Evolutionary conservation across 2,888 invertebrate genomes (phyloP).

Genomic region (Schizotus pectinicornis): DNA sequence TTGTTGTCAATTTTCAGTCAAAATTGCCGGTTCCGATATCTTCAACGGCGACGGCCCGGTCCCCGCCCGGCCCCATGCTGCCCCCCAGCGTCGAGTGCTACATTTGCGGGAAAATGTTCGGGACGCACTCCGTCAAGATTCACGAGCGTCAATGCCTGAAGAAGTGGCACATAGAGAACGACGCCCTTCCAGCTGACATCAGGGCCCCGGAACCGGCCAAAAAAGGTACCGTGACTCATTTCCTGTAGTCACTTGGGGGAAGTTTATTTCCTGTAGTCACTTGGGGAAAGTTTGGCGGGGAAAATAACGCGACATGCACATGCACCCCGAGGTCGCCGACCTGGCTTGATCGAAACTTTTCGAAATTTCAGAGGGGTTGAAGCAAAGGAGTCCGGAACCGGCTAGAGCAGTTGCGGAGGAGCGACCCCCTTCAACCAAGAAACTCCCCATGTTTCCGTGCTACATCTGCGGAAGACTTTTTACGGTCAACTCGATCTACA

Average conservation of each 20-base stretch:
- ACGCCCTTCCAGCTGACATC: conserved; percentile 60
- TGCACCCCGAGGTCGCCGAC: neutral
- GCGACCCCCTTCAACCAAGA: conserved; percentile 37
- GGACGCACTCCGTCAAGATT: conserved; percentile 66
- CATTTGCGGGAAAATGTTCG: conserved; percentile 71
- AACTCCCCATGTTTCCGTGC: conserved; percentile 59
- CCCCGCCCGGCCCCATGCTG: conserved; percentile 26
- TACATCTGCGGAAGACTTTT: conserved; percentile 72
- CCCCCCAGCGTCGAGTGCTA: conserved; percentile 62
- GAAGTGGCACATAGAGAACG: conserved; percentile 67
- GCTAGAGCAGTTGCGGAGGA: conserved; percentile 24
- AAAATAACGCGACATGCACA: neutral
- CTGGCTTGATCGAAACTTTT: no score
- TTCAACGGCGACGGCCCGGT: conserved; percentile 11
- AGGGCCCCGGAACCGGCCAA: conserved; percentile 30
- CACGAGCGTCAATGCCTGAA: conserved; percentile 73
- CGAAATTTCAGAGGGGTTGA: no score
- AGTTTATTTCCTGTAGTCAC: no score
- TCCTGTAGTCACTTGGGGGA: no score
- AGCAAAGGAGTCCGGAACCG: neutral
- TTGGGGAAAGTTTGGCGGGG: no score
- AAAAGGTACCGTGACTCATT: conserved; percentile 29
- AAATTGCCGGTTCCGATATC: conserved; percentile 47
- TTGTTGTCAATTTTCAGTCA: conserved; percentile 26
- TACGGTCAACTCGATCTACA: conserved; percentile 65